Evolutionary conservation across 2,113 vertebrate species (phyloP).

Genomic region (Irena cyanogastra): DNA sequence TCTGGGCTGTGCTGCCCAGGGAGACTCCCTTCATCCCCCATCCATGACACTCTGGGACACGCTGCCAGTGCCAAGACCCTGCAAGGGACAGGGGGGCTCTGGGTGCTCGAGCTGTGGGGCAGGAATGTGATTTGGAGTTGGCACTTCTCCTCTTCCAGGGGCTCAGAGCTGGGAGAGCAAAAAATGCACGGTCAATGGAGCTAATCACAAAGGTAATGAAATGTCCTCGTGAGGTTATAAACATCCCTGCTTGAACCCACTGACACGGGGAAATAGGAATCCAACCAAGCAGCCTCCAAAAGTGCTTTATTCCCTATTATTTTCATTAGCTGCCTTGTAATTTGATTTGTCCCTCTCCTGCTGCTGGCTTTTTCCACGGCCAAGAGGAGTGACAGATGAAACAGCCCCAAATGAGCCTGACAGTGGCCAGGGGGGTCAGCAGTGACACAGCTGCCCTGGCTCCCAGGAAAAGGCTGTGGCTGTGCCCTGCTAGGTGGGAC

Average conservation of each 20-base stretch:
- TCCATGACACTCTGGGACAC: rapidly evolving
- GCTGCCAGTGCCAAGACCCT: background rate
- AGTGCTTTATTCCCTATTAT: conserved; percentile 25
- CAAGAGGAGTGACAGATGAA: background rate
- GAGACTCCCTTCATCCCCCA: background rate
- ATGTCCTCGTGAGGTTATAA: background rate
- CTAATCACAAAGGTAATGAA: conserved; percentile 42
- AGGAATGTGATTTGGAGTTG: rapidly evolving
- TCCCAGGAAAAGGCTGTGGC: rapidly evolving
- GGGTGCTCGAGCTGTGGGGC: rapidly evolving
- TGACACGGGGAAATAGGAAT: conserved; percentile 26
- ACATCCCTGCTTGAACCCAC: background rate
- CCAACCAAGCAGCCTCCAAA: conserved; percentile 29
- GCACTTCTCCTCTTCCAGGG: background rate
- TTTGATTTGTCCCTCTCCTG: conserved; percentile 49
- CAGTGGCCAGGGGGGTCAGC: rapidly evolving
- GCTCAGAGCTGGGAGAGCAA: background rate
- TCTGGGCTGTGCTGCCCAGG: rapidly evolving
- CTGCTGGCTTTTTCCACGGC: background rate
- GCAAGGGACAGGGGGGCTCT: background rate
- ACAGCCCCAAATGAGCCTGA: background rate
- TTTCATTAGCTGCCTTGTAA: conserved; percentile 55
- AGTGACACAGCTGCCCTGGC: background rate
- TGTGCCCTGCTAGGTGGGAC: background rate
- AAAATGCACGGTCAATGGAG: background rate